Percentiles rank a stretch among this genome's conserved stretches.
phyloP scores from a whole-genome alignment of 1,140 invertebrate genomes.

The Zaprionus vittiger region DNA sequence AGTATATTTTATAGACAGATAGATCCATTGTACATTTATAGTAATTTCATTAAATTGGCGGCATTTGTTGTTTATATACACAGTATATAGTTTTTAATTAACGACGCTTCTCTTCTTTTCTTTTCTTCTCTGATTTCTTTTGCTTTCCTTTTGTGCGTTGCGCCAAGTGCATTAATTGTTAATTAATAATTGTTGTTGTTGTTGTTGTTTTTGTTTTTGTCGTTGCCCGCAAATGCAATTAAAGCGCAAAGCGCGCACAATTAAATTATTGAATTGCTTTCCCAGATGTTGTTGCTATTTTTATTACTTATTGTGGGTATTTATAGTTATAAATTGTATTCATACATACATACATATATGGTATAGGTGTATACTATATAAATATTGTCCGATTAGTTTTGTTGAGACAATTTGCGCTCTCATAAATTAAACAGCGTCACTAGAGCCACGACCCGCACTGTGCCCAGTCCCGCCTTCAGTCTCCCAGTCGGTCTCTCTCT shows the following conservation, averaged over 20 bases:
- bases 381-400: conserved; percentile 33
- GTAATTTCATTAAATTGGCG: conserved; percentile 71
- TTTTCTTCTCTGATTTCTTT: conserved; percentile 22
- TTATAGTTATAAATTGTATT: conserved; percentile 50
- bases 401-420: conserved; percentile 40
- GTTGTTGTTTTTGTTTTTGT: conserved; percentile 5
- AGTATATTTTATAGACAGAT: background rate
- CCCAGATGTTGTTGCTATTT: conserved; percentile 37
- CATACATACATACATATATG: background rate
- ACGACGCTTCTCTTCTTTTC: conserved; percentile 53
- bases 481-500: background rate
- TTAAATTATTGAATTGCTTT: conserved; percentile 72
- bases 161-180: conserved; percentile 71
- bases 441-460: conserved; percentile 11
- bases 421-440: conserved; percentile 48
- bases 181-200: conserved; percentile 67
- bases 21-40: conserved; percentile 51
- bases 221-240: conserved; percentile 62
- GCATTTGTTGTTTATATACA: conserved; percentile 40
- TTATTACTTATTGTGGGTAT: conserved; percentile 44
- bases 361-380: background rate
- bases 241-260: conserved; percentile 71
- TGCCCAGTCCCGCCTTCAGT: background rate
- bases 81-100: conserved; percentile 71
- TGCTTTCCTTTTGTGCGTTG: conserved; percentile 47